Conservation (phyloP, 2,113 vertebrate genomes). For the Ancistrus triradiatus region DNA sequence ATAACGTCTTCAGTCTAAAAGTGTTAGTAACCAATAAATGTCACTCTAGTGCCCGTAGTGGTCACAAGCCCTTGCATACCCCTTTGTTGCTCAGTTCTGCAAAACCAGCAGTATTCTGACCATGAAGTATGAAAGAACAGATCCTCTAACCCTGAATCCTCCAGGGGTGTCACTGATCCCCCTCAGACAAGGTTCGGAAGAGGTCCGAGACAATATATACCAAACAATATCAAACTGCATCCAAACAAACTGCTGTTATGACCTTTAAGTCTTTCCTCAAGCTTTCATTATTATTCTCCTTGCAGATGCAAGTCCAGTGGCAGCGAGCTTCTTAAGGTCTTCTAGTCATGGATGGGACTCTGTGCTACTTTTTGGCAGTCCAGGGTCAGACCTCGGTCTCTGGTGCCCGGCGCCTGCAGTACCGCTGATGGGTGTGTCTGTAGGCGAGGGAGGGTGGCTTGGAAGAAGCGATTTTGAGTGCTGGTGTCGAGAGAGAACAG, state of each 20-base stretch:
- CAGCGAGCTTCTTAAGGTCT: not conserved
- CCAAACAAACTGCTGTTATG: not conserved
- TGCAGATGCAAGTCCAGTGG: not conserved
- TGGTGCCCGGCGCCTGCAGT: constrained; percentile 75
- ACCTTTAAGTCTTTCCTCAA: constrained; percentile 1
- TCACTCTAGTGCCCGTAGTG: too few species aligned
- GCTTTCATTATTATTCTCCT: constrained; percentile 2
- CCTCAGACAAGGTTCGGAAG: constrained; percentile 1
- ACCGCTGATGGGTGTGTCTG: constrained; percentile 73
- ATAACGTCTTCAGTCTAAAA: too few species aligned
- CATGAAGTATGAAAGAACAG: constrained; percentile 1
- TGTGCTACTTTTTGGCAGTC: constrained; percentile 64
- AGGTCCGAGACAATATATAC: constrained; percentile 13
- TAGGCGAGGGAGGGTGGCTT: constrained; percentile 70
- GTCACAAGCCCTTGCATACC: too few species aligned
- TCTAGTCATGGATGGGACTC: constrained; percentile 24
- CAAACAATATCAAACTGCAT: constrained; percentile 9
- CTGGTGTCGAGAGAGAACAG: constrained; percentile 59
- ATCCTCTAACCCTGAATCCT: constrained; percentile 95
- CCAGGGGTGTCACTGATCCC: not conserved
- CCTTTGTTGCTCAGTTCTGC: not conserved
- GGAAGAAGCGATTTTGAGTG: constrained; percentile 78
- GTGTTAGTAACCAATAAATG: too few species aligned
- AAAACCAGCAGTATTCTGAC: not conserved
- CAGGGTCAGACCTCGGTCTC: constrained; percentile 85